A percentile compares a stretch with the other conserved stretches of the same genome.
Evolutionary conservation across 2,888 invertebrate genomes (phyloP).

Genomic region (Machimus rusticus): DNA sequence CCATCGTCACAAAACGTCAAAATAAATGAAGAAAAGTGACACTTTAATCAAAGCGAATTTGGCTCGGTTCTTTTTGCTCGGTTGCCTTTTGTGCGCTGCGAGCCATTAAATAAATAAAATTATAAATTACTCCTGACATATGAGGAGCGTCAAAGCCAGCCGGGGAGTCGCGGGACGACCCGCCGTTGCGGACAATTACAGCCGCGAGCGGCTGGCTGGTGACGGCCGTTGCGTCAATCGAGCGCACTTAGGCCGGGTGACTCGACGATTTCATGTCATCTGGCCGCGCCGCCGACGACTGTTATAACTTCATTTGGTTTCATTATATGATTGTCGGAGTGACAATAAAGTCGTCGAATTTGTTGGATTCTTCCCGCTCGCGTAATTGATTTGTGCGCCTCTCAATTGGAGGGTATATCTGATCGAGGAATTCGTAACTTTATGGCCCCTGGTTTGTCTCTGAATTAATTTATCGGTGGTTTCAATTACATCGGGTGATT

Average conservation of each 20-base stretch:
- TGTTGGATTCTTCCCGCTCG: background rate
- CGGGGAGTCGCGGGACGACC: background rate
- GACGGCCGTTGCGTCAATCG: conserved; percentile 18
- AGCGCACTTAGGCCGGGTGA: conserved; percentile 1
- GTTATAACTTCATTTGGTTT: conserved; percentile 29
- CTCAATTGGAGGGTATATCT: background rate
- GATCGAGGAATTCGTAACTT: background rate
- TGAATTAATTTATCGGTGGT: conserved; percentile 23
- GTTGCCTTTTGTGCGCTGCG: background rate
- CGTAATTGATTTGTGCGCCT: conserved; percentile 36
- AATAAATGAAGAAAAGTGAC: conserved; percentile 63
- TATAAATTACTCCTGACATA: conserved; percentile 40
- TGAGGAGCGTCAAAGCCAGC: background rate
- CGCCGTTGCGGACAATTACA: background rate
- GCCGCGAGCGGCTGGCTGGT: background rate
- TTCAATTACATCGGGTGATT: background rate
- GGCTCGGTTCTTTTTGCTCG: background rate
- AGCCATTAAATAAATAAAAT: conserved; percentile 38
- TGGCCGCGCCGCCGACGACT: background rate
- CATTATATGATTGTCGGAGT: conserved; percentile 17
- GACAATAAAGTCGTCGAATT: conserved; percentile 6
- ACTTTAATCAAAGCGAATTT: conserved; percentile 60
- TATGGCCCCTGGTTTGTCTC: background rate
- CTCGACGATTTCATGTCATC: background rate
- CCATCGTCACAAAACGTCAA: conserved; percentile 61